Evolutionary conservation across 2,113 vertebrate genomes (phyloP), one percentile per base, ranked within the genome.

Genomic region (Leptobrachium ailaonicum): DNA sequence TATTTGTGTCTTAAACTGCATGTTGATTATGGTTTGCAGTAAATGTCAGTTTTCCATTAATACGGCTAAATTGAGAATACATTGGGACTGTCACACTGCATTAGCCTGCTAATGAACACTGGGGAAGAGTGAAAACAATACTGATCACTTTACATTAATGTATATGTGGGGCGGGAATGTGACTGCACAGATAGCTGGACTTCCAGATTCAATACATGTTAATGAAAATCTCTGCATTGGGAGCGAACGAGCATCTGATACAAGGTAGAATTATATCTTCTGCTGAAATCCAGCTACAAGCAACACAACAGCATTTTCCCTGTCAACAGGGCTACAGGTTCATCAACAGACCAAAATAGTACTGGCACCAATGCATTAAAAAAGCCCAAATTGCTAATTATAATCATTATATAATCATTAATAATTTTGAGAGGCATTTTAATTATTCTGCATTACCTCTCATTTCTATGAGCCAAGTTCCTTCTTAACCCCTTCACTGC

Each of bases 1-100:
- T 81, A 75, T 69, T 63, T 68, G 63, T 81, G 56, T 75, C 64
- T 81, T 74, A 74, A 74, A 74, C 63, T 80, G 53, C 64, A 73
- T 53, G 71, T 69, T 81, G 79, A 81, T 81, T 81, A 81, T 69
- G 62, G 72, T 69, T 75, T 81, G 71, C 79, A 47, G 53, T 81
- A 81, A 81, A 81, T 81, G 79, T 75, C 79, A 75, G 79, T 81
- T 81, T 81, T 81, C 72, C 64, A 81, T 81, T 81, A 81, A 81
- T 81, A 72, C 67, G 44, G 11, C 54, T 81, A 81, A 74, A 81
- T 81, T 60, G 42, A 69, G 79, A 81, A 81, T 75, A 62, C 72
- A 81, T 81, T 81, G 79, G 43, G 71, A 60, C 79, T 75, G 79
- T 81, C 79, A 81, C 79, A 81, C 72, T 69, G 54, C 79, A 81